These are phyloP conservation scores for Caenorhabditis sp. DNA, from an alignment of 2,888 invertebrate genomes.

Conservation along the genomic window DNA sequence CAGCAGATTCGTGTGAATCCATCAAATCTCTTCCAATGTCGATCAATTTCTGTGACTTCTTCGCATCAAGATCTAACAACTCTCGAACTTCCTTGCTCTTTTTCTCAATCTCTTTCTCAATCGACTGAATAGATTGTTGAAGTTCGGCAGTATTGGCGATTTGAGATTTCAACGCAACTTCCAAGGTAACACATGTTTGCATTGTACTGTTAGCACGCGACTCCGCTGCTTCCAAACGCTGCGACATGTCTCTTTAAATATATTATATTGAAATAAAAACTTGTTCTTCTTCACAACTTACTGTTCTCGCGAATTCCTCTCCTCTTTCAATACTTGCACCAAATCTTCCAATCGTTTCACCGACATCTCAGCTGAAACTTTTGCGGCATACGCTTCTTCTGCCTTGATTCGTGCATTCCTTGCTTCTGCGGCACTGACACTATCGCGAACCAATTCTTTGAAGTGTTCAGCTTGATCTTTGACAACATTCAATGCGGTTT, in stretches of 20 bases:
- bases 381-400: conserved; percentile 30
- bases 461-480: conserved; percentile 40
- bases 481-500: conserved; percentile 29
- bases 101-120: conserved; percentile 19
- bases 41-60: conserved; percentile 18
- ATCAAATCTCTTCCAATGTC: conserved; percentile 17
- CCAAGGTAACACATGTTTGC: conserved; percentile 24
- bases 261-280: not conserved
- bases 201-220: conserved; percentile 8
- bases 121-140: conserved; percentile 17
- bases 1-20: conserved; percentile 14
- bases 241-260: conserved; percentile 10
- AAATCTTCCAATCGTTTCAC: conserved; percentile 23
- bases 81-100: conserved; percentile 22
- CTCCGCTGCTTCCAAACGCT: conserved; percentile 23
- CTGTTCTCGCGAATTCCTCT: conserved; percentile 10
- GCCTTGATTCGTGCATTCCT: conserved; percentile 34
- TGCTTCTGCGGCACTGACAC: conserved; percentile 38
- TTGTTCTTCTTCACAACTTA: not conserved
- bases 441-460: conserved; percentile 37
- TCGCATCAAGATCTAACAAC: conserved; percentile 8
- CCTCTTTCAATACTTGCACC: conserved; percentile 29
- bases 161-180: conserved; percentile 29
- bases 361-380: conserved; percentile 22
- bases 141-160: conserved; percentile 19